Base-by-base conservation (phyloP, 1,140 invertebrate genomes). In the Zelostemma sp. region DNA sequence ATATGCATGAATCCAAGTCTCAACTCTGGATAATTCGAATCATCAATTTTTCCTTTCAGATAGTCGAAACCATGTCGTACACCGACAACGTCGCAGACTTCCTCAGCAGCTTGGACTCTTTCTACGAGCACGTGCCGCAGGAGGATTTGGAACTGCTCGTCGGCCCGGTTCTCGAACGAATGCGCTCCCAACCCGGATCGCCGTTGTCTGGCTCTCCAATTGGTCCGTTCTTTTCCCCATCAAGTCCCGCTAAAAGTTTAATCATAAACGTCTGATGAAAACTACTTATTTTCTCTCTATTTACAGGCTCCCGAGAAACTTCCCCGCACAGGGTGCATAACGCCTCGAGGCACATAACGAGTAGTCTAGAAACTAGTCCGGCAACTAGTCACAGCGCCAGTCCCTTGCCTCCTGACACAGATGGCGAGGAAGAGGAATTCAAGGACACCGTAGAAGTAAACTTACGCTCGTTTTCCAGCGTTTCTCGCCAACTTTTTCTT, bases 41-140 rank as follows among this genome's bases (percentile, higher is more conserved):
- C n/a, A n/a, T n/a, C n/a, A n/a, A n/a, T n/a, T n/a, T n/a, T n/a
- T n/a, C n/a, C 25, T 84, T 74, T 17, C 84, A 91, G 87, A 94
- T 94, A 68, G 91, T 94, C 16, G 93, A 94, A 82, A 94, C 93
- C 1, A 94, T 94, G 92, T 92, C 92, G 1, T 93, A 92, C 68
- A 93, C 91, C 1, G 91, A 92, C 63, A 93, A 93, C 70, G 92
- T 94, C 6, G 92, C 91, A 16, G 90, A 89, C 59, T 94, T 94
- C 81, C 86, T 93, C 21, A 90, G 90, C 38, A 91, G 91, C 38
- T 74, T 88, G 50, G 86, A 86, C 65, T 81, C 84, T 6, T 87
- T 87, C 63, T 86, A 86, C 40, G 86, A 86, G 46, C 81, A 75
- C 49, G 84, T 87, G 33, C 90, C 90, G 43, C 86, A 87, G 56